Percentiles rank a stretch among this genome's conserved stretches.
Evolutionary conservation across 2,888 invertebrate species (phyloP).

Genomic region (Hartigia nigra): DNA sequence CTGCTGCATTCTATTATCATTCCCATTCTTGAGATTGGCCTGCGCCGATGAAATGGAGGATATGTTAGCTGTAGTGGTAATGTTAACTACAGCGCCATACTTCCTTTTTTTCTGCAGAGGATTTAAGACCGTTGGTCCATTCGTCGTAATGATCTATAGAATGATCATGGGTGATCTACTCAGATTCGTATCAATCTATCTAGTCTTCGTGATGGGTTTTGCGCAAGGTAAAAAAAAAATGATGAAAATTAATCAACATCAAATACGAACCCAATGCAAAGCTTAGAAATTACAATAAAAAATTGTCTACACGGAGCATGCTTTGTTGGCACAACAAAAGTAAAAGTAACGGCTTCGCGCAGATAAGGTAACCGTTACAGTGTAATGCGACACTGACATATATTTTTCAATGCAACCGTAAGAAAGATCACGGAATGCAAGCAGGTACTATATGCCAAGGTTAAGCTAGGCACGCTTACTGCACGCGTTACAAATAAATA

Average conservation of each 20-base stretch:
- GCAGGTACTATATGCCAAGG: constrained; percentile 45
- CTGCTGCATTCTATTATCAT: constrained; percentile 86
- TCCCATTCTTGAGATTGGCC: constrained; percentile 85
- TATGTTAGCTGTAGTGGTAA: constrained; percentile 90
- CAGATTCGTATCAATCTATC: constrained; percentile 95
- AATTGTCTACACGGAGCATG: neutral
- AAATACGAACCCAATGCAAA: neutral
- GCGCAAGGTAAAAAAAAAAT: constrained; percentile 80
- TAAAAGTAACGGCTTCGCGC: neutral
- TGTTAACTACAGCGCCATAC: constrained; percentile 95
- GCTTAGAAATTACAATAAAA: neutral
- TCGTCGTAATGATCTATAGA: constrained; percentile 99
- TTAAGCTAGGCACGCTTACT: constrained; percentile 25
- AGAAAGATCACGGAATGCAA: constrained; percentile 13
- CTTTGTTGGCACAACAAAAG: neutral
- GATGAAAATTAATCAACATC: neutral
- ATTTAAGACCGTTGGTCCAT: constrained; percentile 97
- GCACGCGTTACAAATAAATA: neutral
- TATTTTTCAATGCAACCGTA: constrained; percentile 23
- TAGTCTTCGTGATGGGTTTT: constrained; percentile 97
- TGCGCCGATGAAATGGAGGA: constrained; percentile 92
- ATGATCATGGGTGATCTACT: constrained; percentile 97
- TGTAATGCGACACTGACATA: constrained; percentile 43
- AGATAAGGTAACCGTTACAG: constrained; percentile 14
- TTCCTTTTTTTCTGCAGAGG: constrained; percentile 98